Evolutionary conservation across 1,140 invertebrate genomes (phyloP).

Genomic region (Diachasmimorpha longicaudata): DNA sequence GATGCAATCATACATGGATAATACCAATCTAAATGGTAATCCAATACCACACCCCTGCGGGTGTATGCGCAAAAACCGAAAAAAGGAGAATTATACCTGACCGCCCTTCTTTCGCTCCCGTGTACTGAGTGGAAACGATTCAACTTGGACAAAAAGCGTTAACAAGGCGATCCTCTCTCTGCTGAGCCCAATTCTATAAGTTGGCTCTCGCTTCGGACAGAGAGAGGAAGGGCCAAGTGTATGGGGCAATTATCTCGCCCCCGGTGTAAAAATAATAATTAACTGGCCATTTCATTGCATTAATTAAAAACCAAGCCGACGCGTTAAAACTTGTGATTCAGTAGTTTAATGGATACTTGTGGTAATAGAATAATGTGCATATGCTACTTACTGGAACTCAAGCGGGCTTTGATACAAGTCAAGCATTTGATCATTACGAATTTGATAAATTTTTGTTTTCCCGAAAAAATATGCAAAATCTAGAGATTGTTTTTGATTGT

Average conservation of each 20-base stretch:
- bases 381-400: background rate
- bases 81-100: slow-evolving; percentile 22
- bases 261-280: slow-evolving; percentile 59
- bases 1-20: background rate
- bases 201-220: background rate
- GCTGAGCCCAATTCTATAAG: slow-evolving; percentile 37
- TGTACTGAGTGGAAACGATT: slow-evolving; percentile 11
- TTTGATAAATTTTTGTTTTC: background rate
- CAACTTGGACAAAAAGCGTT: slow-evolving; percentile 48
- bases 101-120: background rate
- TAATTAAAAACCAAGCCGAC: slow-evolving; percentile 42
- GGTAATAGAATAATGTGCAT: background rate
- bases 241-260: slow-evolving; percentile 48
- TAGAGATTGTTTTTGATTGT: no score
- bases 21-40: slow-evolving; percentile 62
- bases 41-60: slow-evolving; percentile 50
- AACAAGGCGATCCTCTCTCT: slow-evolving; percentile 44
- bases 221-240: background rate
- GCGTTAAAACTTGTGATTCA: slow-evolving; percentile 27
- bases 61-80: slow-evolving; percentile 45
- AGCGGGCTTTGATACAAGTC: background rate
- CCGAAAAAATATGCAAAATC: no score
- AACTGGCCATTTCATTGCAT: slow-evolving; percentile 46
- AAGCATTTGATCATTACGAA: background rate
- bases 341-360: background rate